A percentile compares a stretch with the other conserved stretches of the same genome.
phyloP scores from a whole-genome alignment of 2,888 invertebrate genomes.

The Agrotis segetum region DNA sequence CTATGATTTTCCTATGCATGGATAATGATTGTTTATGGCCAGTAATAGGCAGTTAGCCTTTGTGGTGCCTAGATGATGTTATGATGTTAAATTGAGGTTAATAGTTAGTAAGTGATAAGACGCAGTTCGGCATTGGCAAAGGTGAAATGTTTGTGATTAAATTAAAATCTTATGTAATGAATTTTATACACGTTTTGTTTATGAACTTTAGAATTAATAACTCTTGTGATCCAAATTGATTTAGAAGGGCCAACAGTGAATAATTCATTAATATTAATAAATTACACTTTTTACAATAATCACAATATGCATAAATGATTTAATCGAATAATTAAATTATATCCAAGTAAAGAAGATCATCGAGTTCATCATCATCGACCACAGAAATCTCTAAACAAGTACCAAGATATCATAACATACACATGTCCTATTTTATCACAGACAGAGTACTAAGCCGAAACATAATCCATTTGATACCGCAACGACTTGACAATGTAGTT shows the following conservation, averaged over 20 bases:
- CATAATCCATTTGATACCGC: conserved; percentile 34
- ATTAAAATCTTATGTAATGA: neutral
- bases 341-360: neutral
- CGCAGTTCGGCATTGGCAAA: neutral
- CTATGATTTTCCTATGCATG: conserved; percentile 36
- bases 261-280: neutral
- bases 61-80: conserved; percentile 2
- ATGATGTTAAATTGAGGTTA: conserved; percentile 24
- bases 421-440: conserved; percentile 6
- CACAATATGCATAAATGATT: neutral
- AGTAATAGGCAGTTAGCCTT: conserved; percentile 45
- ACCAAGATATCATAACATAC: conserved; percentile 20
- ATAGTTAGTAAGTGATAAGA: neutral
- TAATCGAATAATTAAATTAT: neutral
- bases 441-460: conserved; percentile 16
- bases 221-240: neutral
- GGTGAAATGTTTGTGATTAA: neutral
- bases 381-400: neutral
- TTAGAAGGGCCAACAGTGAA: neutral
- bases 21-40: conserved; percentile 42
- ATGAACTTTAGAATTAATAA: neutral
- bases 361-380: too few relatives aligned
- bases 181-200: too few relatives aligned
- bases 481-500: conserved; percentile 13
- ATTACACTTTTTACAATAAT: neutral